A percentile compares a stretch with the other conserved stretches of the same genome.
These are phyloP conservation scores for Numenius phaeopus DNA, from an alignment of 2,797 vertebrate species.

Conservation along the genomic window DNA sequence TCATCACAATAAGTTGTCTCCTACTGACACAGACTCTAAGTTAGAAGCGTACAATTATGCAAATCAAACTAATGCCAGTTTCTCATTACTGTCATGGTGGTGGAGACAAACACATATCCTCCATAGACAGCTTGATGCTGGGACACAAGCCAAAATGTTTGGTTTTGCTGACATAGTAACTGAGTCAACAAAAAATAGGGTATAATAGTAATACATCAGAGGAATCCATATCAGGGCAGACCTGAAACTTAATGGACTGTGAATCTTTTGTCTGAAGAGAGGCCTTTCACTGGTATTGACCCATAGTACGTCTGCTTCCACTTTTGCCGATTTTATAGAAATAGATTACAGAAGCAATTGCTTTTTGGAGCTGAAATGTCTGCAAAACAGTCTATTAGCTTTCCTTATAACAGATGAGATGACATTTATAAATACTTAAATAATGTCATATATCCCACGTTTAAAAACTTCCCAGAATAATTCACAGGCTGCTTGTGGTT, in stretches of 20 bases:
- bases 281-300: slow-evolving; percentile 80
- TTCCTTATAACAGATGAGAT: slow-evolving; percentile 74
- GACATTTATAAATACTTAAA: slow-evolving; percentile 82
- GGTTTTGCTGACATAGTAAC: slow-evolving; percentile 95
- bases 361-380: slow-evolving; percentile 68
- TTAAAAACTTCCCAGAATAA: slow-evolving; percentile 75
- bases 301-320: slow-evolving; percentile 68
- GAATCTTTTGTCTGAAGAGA: slow-evolving; percentile 78
- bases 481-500: slow-evolving; percentile 57
- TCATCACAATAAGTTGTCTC: slow-evolving; percentile 93
- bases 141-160: slow-evolving; percentile 87
- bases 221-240: slow-evolving; percentile 84
- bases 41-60: slow-evolving; percentile 94
- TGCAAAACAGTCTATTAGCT: slow-evolving; percentile 78
- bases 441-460: slow-evolving; percentile 65
- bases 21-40: slow-evolving; percentile 91
- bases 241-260: slow-evolving; percentile 85
- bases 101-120: slow-evolving; percentile 91
- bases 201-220: slow-evolving; percentile 89
- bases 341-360: slow-evolving; percentile 77
- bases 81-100: slow-evolving; percentile 95
- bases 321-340: slow-evolving; percentile 71
- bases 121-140: slow-evolving; percentile 90
- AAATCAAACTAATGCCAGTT: slow-evolving; percentile 96
- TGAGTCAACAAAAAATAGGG: slow-evolving; percentile 93